Conservation (phyloP, 2,113 vertebrate species). For the Kryptolebias marmoratus region DNA sequence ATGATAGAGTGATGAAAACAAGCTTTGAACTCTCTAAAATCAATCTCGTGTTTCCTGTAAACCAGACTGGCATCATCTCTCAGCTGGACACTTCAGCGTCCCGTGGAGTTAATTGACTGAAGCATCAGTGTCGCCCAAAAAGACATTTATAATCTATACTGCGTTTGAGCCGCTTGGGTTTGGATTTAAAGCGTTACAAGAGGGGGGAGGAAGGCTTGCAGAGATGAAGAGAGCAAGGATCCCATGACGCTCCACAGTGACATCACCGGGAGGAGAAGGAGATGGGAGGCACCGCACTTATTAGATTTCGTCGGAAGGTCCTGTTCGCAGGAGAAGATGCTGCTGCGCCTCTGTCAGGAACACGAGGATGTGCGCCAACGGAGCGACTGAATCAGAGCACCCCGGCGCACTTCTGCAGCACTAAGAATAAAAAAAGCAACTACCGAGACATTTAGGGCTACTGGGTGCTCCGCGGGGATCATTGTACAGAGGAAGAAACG, state of each 20-base stretch:
- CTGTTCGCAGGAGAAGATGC: conserved; percentile 61
- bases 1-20: conserved; percentile 10
- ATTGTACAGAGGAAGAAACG: conserved; percentile 5
- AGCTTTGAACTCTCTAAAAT: neutral
- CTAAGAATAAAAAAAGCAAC: conserved; percentile 8
- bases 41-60: conserved; percentile 8
- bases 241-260: conserved; percentile 77
- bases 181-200: conserved; percentile 20
- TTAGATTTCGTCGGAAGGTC: conserved; percentile 66
- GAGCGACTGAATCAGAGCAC: conserved; percentile 28
- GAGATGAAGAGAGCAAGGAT: conserved; percentile 49
- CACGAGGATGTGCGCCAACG: conserved; percentile 35
- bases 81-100: conserved; percentile 31
- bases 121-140: conserved; percentile 25
- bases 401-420: conserved; percentile 42
- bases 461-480: conserved; percentile 12
- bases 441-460: conserved; percentile 7
- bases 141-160: conserved; percentile 29
- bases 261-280: conserved; percentile 72
- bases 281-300: conserved; percentile 70
- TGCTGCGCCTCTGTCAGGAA: conserved; percentile 47
- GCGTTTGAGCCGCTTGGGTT: conserved; percentile 25
- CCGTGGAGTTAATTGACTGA: conserved; percentile 40
- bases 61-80: conserved; percentile 11
- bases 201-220: neutral